Evolutionary conservation across 2,113 vertebrate genomes (phyloP), one percentile per base, ranked within the genome.

Genomic region (Nyctibius bracteatus): DNA sequence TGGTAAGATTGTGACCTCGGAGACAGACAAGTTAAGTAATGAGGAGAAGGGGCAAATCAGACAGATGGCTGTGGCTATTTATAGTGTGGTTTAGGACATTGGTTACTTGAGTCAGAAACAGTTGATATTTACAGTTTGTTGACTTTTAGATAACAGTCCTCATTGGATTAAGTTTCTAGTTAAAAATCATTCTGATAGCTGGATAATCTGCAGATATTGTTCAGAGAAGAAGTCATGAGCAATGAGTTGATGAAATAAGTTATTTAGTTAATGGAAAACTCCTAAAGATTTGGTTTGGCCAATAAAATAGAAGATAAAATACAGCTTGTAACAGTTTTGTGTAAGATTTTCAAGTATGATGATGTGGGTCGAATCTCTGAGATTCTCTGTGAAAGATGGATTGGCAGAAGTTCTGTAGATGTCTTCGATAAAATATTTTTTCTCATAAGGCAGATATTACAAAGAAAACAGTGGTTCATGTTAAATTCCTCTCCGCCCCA

Each of bases 61-160:
- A 83, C 95, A 94, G 90, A 96, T 94, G 94, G 88, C 94, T 57
- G n/a, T 73, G 63, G 41, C 88, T 97, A 96, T 96, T 97, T 94
- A 86, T 97, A 95, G 92, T n/a, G 25, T 84, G 52, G 62, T 96
- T 95, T 93, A 87, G 91, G 94, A 91, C 86, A 47, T 63, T 91
- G 11, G 52, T 94, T 91, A 77, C 81, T 91, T 68, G 80, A 81
- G 75, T 94, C 95, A 95, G 72, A 97, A 93, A 86, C 78, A 92
- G 88, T 93, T 95, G 90, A 74, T 96, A 93, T 94, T 94, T 97
- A 91, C 90, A 82, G 52, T 93, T 96, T 89, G 88, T 92, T 96
- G 88, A 47, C 83, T 92, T 94, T 92, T 83, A 78, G 88, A 44
- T 86, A 90, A 82, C 0, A 1, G 46, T 72, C 23, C 21, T 83